Evolutionary conservation across 2,113 vertebrate species (phyloP).

Genomic region (Cyanocitta stelleri): DNA sequence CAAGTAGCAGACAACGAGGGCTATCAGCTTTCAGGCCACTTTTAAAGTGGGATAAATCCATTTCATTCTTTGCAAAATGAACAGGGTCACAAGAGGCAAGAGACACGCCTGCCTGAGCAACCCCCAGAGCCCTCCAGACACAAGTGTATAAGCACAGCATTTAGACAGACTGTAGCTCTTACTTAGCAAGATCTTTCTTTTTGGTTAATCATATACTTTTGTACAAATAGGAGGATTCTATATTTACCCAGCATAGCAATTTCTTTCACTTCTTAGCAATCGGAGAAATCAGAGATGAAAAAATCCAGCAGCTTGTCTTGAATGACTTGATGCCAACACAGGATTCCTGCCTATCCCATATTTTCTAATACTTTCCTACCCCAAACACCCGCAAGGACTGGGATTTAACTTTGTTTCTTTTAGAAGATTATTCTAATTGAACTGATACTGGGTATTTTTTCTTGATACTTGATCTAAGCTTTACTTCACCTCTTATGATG

Average conservation of each 20-base stretch:
- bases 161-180: neutral
- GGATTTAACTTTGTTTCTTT: slow-evolving; percentile 22
- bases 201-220: slow-evolving; percentile 9
- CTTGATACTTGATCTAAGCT: neutral
- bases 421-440: slow-evolving; percentile 34
- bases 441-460: neutral
- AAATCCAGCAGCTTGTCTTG: neutral
- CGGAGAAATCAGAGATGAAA: neutral
- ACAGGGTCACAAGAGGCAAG: neutral
- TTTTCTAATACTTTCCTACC: slow-evolving; percentile 25
- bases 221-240: neutral
- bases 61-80: neutral
- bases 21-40: neutral
- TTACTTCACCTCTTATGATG: neutral
- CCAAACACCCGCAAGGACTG: neutral
- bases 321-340: slow-evolving; percentile 6
- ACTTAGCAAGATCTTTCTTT: neutral
- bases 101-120: neutral
- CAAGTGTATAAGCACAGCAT: neutral
- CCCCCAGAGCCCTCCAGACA: neutral
- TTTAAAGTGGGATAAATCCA: neutral
- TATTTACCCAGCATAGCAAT: neutral
- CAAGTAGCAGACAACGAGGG: neutral
- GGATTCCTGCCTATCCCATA: slow-evolving; percentile 3
- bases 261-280: neutral